These are phyloP conservation scores for Drosophila yakuba DNA, from an alignment of 1,140 invertebrate genomes.

Conservation along the genomic window DNA sequence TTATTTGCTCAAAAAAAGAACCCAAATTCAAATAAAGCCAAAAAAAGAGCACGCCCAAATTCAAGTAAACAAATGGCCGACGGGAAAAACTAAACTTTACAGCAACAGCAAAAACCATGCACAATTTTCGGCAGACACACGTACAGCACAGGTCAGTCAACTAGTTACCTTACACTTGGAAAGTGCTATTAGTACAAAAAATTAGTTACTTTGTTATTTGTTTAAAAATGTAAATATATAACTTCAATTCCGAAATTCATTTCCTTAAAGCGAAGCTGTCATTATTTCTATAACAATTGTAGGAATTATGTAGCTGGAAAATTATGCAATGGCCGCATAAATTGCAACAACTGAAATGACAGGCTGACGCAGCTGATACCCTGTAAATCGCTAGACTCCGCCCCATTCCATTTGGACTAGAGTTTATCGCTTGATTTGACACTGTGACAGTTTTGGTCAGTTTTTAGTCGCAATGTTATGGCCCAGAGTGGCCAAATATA, in stretches of 20 bases:
- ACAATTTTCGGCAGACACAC: conserved; percentile 1
- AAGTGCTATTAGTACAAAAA: no score
- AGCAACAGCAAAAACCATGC: neutral
- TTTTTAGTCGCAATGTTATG: conserved; percentile 24
- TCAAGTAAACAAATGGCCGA: conserved; percentile 31
- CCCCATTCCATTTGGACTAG: neutral
- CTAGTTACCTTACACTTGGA: neutral
- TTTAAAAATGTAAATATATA: no score
- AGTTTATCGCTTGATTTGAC: conserved; percentile 35
- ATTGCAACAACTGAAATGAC: conserved; percentile 24
- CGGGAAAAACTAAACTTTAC: conserved; percentile 14
- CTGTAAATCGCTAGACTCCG: conserved; percentile 17
- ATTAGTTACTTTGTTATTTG: no score
- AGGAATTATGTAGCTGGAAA: neutral
- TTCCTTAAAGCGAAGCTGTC: no score
- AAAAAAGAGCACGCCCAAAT: conserved; percentile 6
- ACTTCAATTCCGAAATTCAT: no score
- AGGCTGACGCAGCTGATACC: conserved; percentile 13
- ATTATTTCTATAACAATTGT: neutral
- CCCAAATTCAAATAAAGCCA: neutral
- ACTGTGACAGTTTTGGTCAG: conserved; percentile 11
- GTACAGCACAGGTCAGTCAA: neutral
- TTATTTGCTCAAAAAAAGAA: neutral
- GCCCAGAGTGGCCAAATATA: conserved; percentile 19
- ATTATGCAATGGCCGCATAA: conserved; percentile 33